Conservation (phyloP, 2,113 vertebrate species). For the Phainopepla nitens region DNA sequence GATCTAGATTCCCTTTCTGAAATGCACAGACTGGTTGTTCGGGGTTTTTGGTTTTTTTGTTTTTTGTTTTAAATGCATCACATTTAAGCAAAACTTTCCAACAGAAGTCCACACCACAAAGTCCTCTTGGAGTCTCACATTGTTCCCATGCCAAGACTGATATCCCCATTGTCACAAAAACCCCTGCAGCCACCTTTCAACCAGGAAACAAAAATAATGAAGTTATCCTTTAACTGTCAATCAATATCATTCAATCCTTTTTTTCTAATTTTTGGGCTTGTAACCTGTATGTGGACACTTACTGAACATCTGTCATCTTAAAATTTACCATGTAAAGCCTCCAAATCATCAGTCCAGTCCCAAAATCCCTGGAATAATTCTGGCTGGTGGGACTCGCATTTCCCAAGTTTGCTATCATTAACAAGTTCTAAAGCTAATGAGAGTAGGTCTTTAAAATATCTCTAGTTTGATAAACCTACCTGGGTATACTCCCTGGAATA, state of each 20-base stretch:
- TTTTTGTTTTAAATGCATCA: not conserved
- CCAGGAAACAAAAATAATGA: not conserved
- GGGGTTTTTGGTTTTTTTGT: too few relatives aligned
- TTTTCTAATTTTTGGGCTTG: not conserved
- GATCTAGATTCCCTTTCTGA: not conserved
- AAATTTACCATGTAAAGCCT: not conserved
- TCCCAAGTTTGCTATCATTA: not conserved
- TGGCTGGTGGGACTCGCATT: not conserved
- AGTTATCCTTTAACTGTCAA: not conserved
- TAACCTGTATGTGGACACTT: not conserved
- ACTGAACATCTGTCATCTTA: not conserved
- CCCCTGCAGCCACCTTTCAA: not conserved
- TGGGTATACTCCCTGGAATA: not conserved
- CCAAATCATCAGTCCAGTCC: not conserved
- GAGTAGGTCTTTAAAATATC: not conserved
- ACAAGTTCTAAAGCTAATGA: not conserved
- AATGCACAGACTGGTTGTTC: not conserved
- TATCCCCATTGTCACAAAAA: not conserved
- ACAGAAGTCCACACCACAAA: not conserved
- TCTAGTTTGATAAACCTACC: not conserved
- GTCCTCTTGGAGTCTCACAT: not conserved
- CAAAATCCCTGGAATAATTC: not conserved
- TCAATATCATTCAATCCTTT: not conserved
- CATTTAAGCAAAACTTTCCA: not conserved
- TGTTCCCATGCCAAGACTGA: not conserved